A percentile compares a stretch with the other conserved stretches of the same genome.
Conservation (phyloP, 2,888 invertebrate species). For the Geotrupes spiniger region DNA sequence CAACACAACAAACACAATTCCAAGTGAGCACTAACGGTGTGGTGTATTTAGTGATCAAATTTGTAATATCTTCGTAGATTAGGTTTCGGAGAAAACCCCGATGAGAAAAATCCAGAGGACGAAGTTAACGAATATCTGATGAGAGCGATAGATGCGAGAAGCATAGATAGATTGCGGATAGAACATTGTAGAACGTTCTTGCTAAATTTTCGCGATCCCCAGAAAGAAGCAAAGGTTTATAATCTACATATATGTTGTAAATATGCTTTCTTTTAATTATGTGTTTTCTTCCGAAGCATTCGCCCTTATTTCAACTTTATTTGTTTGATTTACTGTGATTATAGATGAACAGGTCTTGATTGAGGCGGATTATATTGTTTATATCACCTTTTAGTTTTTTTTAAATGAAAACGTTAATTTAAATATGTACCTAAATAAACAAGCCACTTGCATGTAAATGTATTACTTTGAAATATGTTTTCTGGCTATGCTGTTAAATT, state of each 20-base stretch:
- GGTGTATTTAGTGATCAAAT: constrained; percentile 8
- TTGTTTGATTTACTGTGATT: too few relatives aligned
- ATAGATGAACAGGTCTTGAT: too few relatives aligned
- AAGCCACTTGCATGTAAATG: too few relatives aligned
- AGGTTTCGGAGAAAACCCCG: constrained; percentile 67
- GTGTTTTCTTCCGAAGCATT: constrained; percentile 6
- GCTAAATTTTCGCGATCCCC: constrained; percentile 77
- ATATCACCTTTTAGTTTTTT: too few relatives aligned
- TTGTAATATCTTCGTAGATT: constrained; percentile 52
- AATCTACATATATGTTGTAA: constrained; percentile 23
- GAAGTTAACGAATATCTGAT: constrained; percentile 96
- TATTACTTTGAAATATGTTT: too few relatives aligned
- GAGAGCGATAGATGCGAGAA: constrained; percentile 92
- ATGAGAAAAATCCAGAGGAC: constrained; percentile 81
- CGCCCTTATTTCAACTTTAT: too few relatives aligned
- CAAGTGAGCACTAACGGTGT: constrained; percentile 53
- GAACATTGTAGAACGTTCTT: constrained; percentile 87
- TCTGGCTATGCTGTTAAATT: too few relatives aligned
- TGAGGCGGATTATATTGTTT: too few relatives aligned
- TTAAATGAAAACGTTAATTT: too few relatives aligned
- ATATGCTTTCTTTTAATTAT: constrained; percentile 22
- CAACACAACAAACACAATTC: constrained; percentile 66
- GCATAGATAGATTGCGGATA: constrained; percentile 81
- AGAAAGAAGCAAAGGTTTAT: constrained; percentile 77
- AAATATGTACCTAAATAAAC: too few relatives aligned